Evolutionary conservation across 2,797 vertebrate species (phyloP).

Genomic region (Sebastes vulpes): DNA sequence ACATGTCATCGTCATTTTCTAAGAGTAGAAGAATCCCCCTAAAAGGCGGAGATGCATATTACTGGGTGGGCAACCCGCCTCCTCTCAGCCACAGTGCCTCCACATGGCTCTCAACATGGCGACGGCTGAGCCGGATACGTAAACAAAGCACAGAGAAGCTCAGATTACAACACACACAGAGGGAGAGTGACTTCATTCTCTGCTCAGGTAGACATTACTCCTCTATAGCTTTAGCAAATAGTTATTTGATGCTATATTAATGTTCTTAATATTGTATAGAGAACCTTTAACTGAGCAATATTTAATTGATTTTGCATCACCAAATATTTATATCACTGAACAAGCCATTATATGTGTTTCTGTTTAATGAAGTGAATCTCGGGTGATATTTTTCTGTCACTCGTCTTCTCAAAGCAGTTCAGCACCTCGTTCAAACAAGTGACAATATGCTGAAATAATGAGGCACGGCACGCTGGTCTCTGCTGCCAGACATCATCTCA

Average conservation of each 20-base stretch:
- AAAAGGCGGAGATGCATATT: neutral
- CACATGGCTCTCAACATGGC: no score
- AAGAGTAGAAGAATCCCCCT: neutral
- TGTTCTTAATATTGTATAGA: neutral
- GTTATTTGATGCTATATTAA: neutral
- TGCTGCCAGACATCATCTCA: neutral
- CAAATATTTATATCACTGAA: neutral
- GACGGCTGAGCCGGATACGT: neutral
- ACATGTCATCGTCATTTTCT: neutral
- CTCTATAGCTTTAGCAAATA: neutral
- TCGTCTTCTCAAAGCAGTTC: neutral
- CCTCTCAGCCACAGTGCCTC: no score
- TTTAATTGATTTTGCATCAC: neutral
- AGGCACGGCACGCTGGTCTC: neutral
- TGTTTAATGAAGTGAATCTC: neutral
- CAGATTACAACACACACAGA: neutral
- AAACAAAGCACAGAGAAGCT: neutral
- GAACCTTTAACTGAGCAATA: neutral
- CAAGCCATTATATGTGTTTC: neutral
- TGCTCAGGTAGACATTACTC: neutral
- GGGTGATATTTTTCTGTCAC: neutral
- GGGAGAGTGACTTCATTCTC: neutral
- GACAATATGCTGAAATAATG: constrained; percentile 2
- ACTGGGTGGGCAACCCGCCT: neutral
- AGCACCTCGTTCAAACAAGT: constrained; percentile 6